phyloP scores from a whole-genome alignment of 2,888 invertebrate genomes.

The Mylabris sibirica region DNA sequence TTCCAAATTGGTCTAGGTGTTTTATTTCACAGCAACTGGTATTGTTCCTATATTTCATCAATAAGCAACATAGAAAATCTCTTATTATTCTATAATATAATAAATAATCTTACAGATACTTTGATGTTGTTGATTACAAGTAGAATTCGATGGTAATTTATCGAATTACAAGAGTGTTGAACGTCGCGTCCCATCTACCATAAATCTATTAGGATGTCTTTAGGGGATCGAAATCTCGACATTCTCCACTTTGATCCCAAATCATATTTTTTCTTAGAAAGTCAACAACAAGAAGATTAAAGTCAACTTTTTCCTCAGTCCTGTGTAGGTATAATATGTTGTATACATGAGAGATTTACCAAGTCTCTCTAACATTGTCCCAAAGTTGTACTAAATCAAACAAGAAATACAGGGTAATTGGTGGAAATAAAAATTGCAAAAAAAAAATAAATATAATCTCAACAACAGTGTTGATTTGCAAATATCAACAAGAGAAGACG shows the following conservation, averaged over 20 bases:
- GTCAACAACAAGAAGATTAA: conserved; percentile 42
- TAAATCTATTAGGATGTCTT: conserved; percentile 23
- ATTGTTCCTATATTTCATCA: neutral
- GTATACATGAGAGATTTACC: conserved; percentile 37
- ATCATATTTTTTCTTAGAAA: conserved; percentile 35
- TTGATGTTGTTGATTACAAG: neutral
- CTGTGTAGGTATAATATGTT: conserved; percentile 31
- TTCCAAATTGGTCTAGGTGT: conserved; percentile 31
- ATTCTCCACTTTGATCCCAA: conserved; percentile 16
- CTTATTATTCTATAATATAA: neutral
- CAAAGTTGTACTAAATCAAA: conserved; percentile 39
- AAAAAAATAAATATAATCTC: neutral
- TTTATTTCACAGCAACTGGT: conserved; percentile 17
- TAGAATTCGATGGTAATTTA: neutral
- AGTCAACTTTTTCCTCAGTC: conserved; percentile 33
- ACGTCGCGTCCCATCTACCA: neutral
- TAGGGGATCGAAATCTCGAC: neutral
- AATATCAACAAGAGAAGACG: neutral
- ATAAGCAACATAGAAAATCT: neutral
- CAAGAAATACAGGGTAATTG: conserved; percentile 9
- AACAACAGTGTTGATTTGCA: neutral
- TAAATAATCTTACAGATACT: neutral
- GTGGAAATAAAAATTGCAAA: conserved; percentile 10
- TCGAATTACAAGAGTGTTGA: neutral
- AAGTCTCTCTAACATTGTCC: conserved; percentile 34